Percentiles rank a stretch among this genome's conserved stretches.
phyloP scores from a whole-genome alignment of 2,113 vertebrate genomes.

The Athene noctua region DNA sequence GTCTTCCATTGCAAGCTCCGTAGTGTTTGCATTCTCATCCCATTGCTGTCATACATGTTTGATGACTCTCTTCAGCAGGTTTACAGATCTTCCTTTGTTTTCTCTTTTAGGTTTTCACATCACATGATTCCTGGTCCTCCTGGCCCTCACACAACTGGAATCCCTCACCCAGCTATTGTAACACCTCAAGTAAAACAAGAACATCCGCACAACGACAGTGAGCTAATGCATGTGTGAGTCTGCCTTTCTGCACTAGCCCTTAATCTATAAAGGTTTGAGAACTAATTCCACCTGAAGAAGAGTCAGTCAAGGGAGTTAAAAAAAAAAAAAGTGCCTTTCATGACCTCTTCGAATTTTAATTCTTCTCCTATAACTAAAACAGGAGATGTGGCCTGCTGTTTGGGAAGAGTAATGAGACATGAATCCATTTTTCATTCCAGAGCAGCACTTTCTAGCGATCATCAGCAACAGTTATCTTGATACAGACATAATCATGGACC shows the following conservation, averaged over 20 bases:
- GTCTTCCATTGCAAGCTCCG: neutral
- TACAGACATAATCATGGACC: neutral
- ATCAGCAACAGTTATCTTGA: neutral
- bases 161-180: constrained; percentile 98
- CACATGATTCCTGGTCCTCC: constrained; percentile 98
- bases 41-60: neutral
- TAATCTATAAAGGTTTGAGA: neutral
- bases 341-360: neutral
- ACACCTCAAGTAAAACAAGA: constrained; percentile 99
- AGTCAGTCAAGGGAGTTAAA: neutral
- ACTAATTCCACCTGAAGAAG: neutral
- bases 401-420: neutral
- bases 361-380: neutral
- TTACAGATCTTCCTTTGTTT: constrained; percentile 28
- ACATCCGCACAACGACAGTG: constrained; percentile 88
- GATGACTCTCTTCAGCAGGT: neutral
- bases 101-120: constrained; percentile 90
- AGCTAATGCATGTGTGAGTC: constrained; percentile 98
- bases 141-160: constrained; percentile 95
- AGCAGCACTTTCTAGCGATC: neutral
- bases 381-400: neutral
- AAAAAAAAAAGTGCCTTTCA: neutral
- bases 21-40: neutral
- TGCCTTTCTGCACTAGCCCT: neutral
- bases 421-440: neutral